These are phyloP conservation scores for Halcyon chelicuti DNA, from an alignment of 2,797 vertebrate genomes.

Conservation along the genomic window DNA sequence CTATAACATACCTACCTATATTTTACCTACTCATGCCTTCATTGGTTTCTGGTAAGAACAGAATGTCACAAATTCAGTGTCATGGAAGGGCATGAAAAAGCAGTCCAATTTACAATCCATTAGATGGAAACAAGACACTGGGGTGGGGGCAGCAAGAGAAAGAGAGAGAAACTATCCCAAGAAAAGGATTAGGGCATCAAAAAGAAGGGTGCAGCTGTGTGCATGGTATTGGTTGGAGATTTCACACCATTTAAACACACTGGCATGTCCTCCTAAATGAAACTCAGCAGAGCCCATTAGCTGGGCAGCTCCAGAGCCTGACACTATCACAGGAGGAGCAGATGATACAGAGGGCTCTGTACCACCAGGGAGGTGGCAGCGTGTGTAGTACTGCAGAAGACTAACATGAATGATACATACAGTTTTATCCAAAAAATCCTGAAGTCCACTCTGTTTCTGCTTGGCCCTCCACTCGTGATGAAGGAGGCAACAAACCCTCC, in stretches of 20 bases:
- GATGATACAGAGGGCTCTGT: background rate
- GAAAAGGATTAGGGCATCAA: background rate
- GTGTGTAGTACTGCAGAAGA: background rate
- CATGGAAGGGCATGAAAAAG: background rate
- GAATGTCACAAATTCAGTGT: background rate
- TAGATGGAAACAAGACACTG: rapidly evolving
- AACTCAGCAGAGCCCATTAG: background rate
- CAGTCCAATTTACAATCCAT: background rate
- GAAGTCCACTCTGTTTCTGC: background rate
- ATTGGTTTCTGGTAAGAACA: background rate
- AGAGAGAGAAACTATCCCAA: background rate
- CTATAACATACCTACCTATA: background rate
- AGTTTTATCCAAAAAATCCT: background rate
- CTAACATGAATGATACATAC: background rate
- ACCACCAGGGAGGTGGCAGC: rapidly evolving
- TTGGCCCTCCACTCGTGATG: background rate
- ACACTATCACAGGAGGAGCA: background rate
- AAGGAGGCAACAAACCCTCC: background rate
- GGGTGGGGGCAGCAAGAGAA: rapidly evolving
- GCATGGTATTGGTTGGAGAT: background rate
- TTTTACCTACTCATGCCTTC: background rate
- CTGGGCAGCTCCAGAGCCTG: background rate
- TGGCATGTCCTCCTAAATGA: background rate
- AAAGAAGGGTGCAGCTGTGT: background rate
- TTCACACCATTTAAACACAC: background rate